Conservation (phyloP, 2,797 vertebrate genomes). For the Peromyscus melanophrys region DNA sequence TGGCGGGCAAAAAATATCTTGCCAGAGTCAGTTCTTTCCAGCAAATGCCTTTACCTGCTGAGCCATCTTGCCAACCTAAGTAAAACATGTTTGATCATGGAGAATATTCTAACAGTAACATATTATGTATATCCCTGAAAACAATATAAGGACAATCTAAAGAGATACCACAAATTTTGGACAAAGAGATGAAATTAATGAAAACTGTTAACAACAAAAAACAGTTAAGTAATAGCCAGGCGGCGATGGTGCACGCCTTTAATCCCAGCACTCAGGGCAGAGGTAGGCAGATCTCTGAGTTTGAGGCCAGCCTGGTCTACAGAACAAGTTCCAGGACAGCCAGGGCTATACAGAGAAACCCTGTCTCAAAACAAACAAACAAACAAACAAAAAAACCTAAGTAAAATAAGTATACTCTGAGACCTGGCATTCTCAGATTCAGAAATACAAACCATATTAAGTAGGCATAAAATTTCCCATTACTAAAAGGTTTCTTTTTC, state of each 20-base stretch:
- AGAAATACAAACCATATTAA: conserved; percentile 38
- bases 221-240: neutral
- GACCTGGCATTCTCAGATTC: conserved; percentile 51
- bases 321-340: neutral
- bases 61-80: neutral
- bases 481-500: neutral
- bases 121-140: conserved; percentile 54
- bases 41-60: neutral
- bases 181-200: neutral
- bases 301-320: neutral
- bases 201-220: conserved; percentile 19
- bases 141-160: conserved; percentile 47
- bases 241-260: neutral
- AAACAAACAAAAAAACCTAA: neutral
- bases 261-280: neutral
- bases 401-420: conserved; percentile 41
- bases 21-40: neutral
- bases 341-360: neutral
- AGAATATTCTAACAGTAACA: conserved; percentile 52
- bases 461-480: conserved; percentile 27
- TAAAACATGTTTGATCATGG: conserved; percentile 51
- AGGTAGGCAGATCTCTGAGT: neutral
- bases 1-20: neutral
- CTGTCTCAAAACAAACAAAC: neutral
- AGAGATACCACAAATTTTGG: conserved; percentile 31